Evolutionary conservation across 2,113 vertebrate species (phyloP).

Genomic region (Sinosuthora webbiana): DNA sequence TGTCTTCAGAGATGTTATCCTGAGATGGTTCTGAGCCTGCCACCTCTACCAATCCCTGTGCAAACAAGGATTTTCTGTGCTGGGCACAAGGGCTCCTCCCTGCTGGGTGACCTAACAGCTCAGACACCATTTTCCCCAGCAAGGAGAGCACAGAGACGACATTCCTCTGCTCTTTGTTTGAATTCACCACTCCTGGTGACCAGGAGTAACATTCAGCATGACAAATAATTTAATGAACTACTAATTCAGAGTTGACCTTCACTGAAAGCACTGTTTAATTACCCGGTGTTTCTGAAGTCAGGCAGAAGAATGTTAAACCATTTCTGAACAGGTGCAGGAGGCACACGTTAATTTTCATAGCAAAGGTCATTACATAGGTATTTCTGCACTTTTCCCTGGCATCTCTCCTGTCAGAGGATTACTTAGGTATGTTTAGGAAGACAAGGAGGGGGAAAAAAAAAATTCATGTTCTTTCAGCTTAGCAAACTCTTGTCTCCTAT

Average conservation of each 20-base stretch:
- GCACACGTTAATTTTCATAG: constrained; percentile 16
- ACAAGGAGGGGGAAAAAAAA: background rate
- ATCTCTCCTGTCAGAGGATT: background rate
- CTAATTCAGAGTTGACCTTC: constrained; percentile 40
- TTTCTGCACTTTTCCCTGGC: background rate
- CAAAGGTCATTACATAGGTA: constrained; percentile 23
- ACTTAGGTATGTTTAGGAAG: background rate
- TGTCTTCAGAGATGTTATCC: background rate
- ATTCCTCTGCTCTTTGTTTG: background rate
- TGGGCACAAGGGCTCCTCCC: background rate
- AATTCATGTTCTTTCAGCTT: background rate
- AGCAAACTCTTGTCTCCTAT: background rate
- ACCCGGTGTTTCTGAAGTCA: constrained; percentile 28
- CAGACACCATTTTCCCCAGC: background rate
- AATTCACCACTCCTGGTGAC: background rate
- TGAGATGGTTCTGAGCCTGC: background rate
- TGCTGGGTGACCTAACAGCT: background rate
- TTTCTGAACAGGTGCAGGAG: constrained; percentile 19
- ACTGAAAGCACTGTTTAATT: constrained; percentile 41
- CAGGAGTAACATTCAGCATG: constrained; percentile 15
- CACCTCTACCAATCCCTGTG: background rate
- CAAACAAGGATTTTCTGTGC: background rate
- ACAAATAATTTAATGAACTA: constrained; percentile 53
- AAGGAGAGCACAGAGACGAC: background rate
- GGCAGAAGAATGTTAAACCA: constrained; percentile 8